Conservation (phyloP, 2,888 invertebrate genomes). For the Netelia melanura region DNA sequence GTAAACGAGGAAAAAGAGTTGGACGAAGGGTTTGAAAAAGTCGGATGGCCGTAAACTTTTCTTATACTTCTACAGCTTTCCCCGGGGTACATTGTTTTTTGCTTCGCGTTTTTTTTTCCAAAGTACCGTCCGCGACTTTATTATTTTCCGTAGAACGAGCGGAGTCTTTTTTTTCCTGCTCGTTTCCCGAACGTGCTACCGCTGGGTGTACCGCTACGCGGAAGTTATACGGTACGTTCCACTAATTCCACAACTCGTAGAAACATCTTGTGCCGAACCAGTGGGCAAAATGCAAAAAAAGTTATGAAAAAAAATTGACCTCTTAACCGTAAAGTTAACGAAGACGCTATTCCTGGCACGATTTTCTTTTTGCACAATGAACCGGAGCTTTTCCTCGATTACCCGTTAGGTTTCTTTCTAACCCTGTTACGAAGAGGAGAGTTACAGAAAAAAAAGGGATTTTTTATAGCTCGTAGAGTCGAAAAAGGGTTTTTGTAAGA, state of each 20-base stretch:
- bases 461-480: conserved; percentile 3
- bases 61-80: not conserved
- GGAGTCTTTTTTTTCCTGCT: conserved; percentile 39
- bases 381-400: not conserved
- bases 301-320: conserved; percentile 72
- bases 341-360: conserved; percentile 68
- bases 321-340: conserved; percentile 76
- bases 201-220: conserved; percentile 56
- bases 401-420: conserved; percentile 48
- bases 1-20: conserved; percentile 58
- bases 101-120: conserved; percentile 56
- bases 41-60: conserved; percentile 61
- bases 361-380: conserved; percentile 57
- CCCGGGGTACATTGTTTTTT: conserved; percentile 9
- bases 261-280: conserved; percentile 12
- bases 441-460: conserved; percentile 3
- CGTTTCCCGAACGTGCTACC: conserved; percentile 30
- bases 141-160: conserved; percentile 54
- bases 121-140: conserved; percentile 61
- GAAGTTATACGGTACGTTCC: conserved; percentile 56
- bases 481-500: conserved; percentile 1
- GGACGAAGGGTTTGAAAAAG: conserved; percentile 29
- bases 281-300: conserved; percentile 66
- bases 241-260: conserved; percentile 54
- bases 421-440: conserved; percentile 53